Percentiles rank a stretch among this genome's conserved stretches.
These are phyloP conservation scores for Phyto melanocephala DNA, from an alignment of 2,888 invertebrate genomes.

Conservation along the genomic window DNA sequence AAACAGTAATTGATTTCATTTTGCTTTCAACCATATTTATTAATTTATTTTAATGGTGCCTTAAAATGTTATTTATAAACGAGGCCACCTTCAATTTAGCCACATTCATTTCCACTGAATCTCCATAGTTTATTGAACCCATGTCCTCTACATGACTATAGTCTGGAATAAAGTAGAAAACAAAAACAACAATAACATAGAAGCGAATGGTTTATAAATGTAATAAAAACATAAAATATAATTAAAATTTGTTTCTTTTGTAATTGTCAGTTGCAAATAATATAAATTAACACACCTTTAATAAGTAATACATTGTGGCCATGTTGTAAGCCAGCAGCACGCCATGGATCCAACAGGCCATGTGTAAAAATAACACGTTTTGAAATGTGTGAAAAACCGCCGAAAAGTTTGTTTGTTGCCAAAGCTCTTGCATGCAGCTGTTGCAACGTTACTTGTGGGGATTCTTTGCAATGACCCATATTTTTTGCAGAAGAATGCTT, in stretches of 20 bases:
- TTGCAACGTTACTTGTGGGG: slow-evolving; percentile 5
- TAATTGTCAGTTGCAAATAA: neutral
- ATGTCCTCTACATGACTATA: slow-evolving; percentile 75
- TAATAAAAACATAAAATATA: slow-evolving; percentile 1
- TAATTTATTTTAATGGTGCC: neutral
- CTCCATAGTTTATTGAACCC: slow-evolving; percentile 70
- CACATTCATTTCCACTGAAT: slow-evolving; percentile 72
- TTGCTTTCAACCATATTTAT: neutral
- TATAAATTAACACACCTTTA: slow-evolving; percentile 67
- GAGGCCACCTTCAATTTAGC: slow-evolving; percentile 72
- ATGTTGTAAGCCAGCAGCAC: slow-evolving; percentile 78
- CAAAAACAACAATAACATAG: neutral
- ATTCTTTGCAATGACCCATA: slow-evolving; percentile 57
- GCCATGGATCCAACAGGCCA: slow-evolving; percentile 81
- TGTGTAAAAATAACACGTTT: slow-evolving; percentile 80
- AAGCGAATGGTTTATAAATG: neutral
- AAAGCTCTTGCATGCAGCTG: slow-evolving; percentile 55
- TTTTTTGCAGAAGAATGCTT: neutral
- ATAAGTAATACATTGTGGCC: slow-evolving; percentile 70
- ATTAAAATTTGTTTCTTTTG: slow-evolving; percentile 8
- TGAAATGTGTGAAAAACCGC: slow-evolving; percentile 73
- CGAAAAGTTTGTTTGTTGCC: slow-evolving; percentile 79
- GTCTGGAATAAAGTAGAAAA: slow-evolving; percentile 64
- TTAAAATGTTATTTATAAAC: slow-evolving; percentile 68
- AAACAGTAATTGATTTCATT: too few species aligned